These are phyloP conservation scores for Nemapogon koenigi DNA, from an alignment of 2,888 invertebrate genomes.

Conservation along the genomic window DNA sequence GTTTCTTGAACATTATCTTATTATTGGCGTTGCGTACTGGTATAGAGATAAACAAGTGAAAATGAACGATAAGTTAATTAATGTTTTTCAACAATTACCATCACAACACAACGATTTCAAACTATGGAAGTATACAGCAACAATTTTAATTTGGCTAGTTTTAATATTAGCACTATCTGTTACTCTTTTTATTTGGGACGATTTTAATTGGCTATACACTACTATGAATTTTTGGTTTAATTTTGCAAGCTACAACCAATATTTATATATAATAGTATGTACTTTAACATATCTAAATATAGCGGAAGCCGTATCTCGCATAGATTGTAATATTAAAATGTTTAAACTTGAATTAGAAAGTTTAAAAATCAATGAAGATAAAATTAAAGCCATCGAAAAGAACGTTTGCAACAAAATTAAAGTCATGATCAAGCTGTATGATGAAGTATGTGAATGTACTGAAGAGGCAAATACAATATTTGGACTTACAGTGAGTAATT, in stretches of 20 bases:
- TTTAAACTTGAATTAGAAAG: too few relatives aligned
- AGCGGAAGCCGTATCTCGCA: background rate
- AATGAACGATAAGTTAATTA: conserved; percentile 1
- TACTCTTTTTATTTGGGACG: too few relatives aligned
- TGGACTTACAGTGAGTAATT: conserved; percentile 5
- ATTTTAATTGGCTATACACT: background rate
- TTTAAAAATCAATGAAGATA: background rate
- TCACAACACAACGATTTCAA: conserved; percentile 1
- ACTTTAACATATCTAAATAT: background rate
- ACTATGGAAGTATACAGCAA: background rate
- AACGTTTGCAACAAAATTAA: background rate
- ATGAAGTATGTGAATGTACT: conserved; percentile 4
- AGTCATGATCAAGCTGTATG: background rate
- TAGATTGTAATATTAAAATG: background rate
- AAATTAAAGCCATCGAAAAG: background rate
- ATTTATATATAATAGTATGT: background rate
- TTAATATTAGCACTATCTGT: background rate
- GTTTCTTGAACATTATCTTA: background rate
- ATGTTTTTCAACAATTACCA: background rate
- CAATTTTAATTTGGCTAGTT: background rate
- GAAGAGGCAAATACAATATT: conserved; percentile 2
- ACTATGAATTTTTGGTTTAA: background rate
- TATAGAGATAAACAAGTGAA: background rate
- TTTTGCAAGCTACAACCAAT: background rate
- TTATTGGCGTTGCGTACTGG: background rate